phyloP scores from a whole-genome alignment of 2,113 vertebrate genomes.

The Natator depressus region DNA sequence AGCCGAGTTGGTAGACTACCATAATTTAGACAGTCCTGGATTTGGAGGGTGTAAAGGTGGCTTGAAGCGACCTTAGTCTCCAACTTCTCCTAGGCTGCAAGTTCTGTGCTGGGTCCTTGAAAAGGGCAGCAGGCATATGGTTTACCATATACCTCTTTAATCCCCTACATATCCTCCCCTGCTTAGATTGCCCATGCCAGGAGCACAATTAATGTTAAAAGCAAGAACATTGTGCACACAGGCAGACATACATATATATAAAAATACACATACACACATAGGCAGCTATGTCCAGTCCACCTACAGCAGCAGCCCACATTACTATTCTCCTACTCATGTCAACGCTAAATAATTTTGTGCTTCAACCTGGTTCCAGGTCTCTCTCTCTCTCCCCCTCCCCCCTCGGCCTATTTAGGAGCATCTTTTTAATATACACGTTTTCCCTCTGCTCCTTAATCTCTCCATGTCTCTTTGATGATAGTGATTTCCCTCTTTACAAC shows the following conservation, averaged over 20 bases:
- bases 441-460: accelerated
- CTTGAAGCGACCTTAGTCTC: not conserved
- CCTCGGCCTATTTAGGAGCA: not conserved
- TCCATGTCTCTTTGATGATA: not conserved
- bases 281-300: not conserved
- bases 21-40: not conserved
- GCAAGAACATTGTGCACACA: not conserved
- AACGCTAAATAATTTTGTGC: not conserved
- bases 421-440: not conserved
- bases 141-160: not conserved
- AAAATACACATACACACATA: not conserved
- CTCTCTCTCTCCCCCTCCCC: not conserved
- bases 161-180: not conserved
- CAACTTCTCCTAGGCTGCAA: not conserved
- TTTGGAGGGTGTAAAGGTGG: not conserved
- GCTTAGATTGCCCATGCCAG: too few relatives aligned
- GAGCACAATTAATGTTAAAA: too few relatives aligned
- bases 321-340: not conserved
- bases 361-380: not conserved
- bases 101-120: not conserved
- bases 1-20: not conserved
- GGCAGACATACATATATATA: not conserved
- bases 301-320: not conserved
- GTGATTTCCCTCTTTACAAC: not conserved
- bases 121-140: not conserved